Percentiles rank a stretch among this genome's conserved stretches.
These are phyloP conservation scores for Chlorospingus flavigularis DNA, from an alignment of 2,797 vertebrate genomes.

Conservation along the genomic window DNA sequence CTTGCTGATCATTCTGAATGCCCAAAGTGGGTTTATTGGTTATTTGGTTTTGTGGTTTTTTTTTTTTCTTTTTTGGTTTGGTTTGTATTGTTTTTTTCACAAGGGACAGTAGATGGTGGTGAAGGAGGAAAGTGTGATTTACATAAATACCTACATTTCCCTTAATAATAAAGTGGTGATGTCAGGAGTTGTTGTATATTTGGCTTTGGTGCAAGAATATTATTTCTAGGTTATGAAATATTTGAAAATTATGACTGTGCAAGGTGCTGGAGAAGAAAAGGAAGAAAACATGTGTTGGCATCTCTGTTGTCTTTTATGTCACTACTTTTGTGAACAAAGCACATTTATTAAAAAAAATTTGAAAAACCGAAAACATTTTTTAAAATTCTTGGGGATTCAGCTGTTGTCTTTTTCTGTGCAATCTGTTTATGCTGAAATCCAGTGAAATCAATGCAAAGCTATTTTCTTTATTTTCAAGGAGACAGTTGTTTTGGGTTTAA, in stretches of 20 bases:
- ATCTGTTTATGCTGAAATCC: not conserved
- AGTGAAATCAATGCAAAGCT: not conserved
- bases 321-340: conserved; percentile 78
- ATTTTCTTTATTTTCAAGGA: not conserved
- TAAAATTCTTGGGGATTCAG: not conserved
- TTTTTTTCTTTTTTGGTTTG: not conserved
- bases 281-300: conserved; percentile 67
- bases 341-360: conserved; percentile 77
- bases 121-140: not conserved
- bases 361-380: not conserved
- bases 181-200: conserved; percentile 30
- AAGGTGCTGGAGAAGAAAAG: conserved; percentile 50
- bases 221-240: conserved; percentile 37
- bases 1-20: not conserved
- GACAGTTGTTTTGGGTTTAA: not conserved
- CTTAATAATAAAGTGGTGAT: not conserved
- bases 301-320: conserved; percentile 76
- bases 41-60: not conserved
- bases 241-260: conserved; percentile 40
- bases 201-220: conserved; percentile 52
- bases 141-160: not conserved
- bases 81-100: not conserved
- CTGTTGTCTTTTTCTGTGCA: not conserved
- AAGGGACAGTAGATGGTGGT: not conserved
- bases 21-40: not conserved